Evolutionary conservation across 2,888 invertebrate genomes (phyloP), one percentile per base, ranked within the genome.

Genomic region (Phaonia tiefii): DNA sequence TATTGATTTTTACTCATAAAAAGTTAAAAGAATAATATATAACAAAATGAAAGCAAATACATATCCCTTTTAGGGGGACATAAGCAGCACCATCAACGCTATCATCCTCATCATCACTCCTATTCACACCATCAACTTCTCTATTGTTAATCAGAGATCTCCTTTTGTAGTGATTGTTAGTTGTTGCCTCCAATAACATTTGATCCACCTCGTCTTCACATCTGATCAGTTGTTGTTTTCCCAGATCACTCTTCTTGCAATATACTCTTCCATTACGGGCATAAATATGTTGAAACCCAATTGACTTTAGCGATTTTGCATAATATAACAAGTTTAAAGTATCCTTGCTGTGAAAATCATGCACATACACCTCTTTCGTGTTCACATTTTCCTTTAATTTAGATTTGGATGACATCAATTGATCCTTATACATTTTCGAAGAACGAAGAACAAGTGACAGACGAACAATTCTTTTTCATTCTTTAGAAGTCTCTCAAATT

Each of bases 401-500:
- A 0, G 26, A 4, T 44, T 71, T 44, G 1, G 46, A 26, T 3
- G 44, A 13, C 58, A 71, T 71, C 11, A 71, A 3, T 17, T 44
- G 25, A 26, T 71, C 44, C 20, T 71, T 71, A 11, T 39, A 1
- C 2, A 8, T 2, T 42, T 56, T 56, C 11, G 25, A 22, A 22
- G 25, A 7, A 71, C 10, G 25, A 39, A 25, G 42, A 58, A 71
- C 11, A 1, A n/a, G 4, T 60, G 46, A 26, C 60, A 71, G n/a
- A 1, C 13, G 39, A 20, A 49, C 2, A 15, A 5, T 49, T 60
- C 49, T 11, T 42, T 46, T 31, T 71, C 39, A 49, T 72, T 49
- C n/a, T 60, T 37, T 8, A 60, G 11, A 37, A 63, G 7, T 51
- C 39, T 73, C n/a, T 63, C 51, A 63, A 73, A 51, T 13, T 72